Conservation (phyloP, 2,888 invertebrate genomes). For the Drosophila lacicola region DNA sequence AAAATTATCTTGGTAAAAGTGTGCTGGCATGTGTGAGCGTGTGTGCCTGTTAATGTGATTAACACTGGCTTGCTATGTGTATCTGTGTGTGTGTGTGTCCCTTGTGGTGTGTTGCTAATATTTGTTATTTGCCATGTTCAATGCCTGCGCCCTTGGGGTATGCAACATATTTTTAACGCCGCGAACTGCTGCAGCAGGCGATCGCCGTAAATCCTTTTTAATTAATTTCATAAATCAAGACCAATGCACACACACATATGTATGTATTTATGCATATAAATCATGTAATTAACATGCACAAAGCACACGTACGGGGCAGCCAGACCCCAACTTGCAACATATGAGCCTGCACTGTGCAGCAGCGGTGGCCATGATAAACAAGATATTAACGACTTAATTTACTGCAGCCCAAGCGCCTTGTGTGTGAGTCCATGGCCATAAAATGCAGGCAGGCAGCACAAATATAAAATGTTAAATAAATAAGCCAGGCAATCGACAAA, state of each 20-base stretch:
- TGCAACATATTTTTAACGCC: slow-evolving; percentile 64
- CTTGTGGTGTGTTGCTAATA: slow-evolving; percentile 23
- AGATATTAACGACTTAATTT: slow-evolving; percentile 81
- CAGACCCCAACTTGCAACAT: slow-evolving; percentile 40
- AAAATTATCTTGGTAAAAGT: slow-evolving; percentile 50
- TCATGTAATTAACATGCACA: slow-evolving; percentile 78
- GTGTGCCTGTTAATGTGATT: slow-evolving; percentile 24
- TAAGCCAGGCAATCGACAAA: slow-evolving; percentile 53
- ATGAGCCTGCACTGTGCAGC: slow-evolving; percentile 30
- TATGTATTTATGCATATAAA: slow-evolving; percentile 70
- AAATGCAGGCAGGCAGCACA: slow-evolving; percentile 72
- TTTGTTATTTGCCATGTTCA: slow-evolving; percentile 23
- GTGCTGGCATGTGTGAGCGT: slow-evolving; percentile 5
- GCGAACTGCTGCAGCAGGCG: slow-evolving; percentile 6
- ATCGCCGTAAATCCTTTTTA: slow-evolving; percentile 61
- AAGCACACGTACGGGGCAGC: slow-evolving; percentile 35
- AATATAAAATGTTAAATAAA: slow-evolving; percentile 79
- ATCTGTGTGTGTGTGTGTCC: slow-evolving; percentile 10
- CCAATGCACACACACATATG: slow-evolving; percentile 49
- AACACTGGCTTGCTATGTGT: background rate
- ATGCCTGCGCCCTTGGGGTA: slow-evolving; percentile 51
- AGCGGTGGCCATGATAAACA: slow-evolving; percentile 69
- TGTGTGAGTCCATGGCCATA: slow-evolving; percentile 52
- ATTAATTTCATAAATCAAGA: slow-evolving; percentile 79
- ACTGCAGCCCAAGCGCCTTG: slow-evolving; percentile 63